Evolutionary conservation across 1,140 invertebrate species (phyloP).

Genomic region (Dufourea novaeangliae): DNA sequence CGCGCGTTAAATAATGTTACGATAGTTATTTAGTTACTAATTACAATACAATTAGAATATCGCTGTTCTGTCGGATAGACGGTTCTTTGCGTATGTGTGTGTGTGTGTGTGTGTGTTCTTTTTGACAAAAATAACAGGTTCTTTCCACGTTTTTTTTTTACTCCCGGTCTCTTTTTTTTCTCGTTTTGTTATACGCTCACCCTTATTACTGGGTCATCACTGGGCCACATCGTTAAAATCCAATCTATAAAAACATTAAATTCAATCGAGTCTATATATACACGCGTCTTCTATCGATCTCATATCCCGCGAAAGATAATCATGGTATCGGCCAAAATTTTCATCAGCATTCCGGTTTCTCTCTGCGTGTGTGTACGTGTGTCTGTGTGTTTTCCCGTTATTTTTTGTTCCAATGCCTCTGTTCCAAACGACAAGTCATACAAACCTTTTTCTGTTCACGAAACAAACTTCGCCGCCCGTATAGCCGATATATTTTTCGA

Average conservation of each 20-base stretch:
- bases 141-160: slow-evolving; percentile 7
- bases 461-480: slow-evolving; percentile 21
- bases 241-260: slow-evolving; percentile 45
- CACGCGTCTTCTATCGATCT: neutral
- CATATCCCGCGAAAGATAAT: neutral
- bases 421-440: slow-evolving; percentile 47
- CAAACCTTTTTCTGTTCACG: slow-evolving; percentile 31
- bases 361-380: neutral
- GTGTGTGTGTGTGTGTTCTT: too few relatives aligned
- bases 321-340: slow-evolving; percentile 37
- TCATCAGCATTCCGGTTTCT: neutral
- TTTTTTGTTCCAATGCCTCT: slow-evolving; percentile 51
- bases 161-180: neutral
- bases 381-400: neutral
- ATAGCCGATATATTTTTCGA: slow-evolving; percentile 61
- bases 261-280: slow-evolving; percentile 31
- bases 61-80: slow-evolving; percentile 55
- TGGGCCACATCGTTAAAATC: slow-evolving; percentile 53
- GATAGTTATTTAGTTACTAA: slow-evolving; percentile 45
- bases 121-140: slow-evolving; percentile 63
- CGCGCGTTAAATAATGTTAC: slow-evolving; percentile 46
- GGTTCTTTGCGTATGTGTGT: slow-evolving; percentile 43
- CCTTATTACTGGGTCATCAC: slow-evolving; percentile 53
- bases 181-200: neutral
- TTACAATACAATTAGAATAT: slow-evolving; percentile 62